These are phyloP conservation scores for Grammomys dolichurus DNA, from an alignment of 2,113 vertebrate species.

Conservation along the genomic window DNA sequence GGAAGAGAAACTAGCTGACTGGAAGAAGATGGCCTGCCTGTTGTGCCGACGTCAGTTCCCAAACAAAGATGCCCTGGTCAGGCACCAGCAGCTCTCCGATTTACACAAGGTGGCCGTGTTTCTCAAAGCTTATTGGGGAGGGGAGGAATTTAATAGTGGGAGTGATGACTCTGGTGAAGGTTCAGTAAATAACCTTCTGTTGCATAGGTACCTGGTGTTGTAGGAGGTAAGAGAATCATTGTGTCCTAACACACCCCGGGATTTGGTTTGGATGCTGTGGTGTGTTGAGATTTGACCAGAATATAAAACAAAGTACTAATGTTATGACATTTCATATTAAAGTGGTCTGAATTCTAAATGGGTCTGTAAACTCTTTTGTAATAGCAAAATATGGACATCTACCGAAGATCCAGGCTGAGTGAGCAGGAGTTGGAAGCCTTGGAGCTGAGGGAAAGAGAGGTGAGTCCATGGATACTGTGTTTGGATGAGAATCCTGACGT, in stretches of 20 bases:
- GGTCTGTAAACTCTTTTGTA: conserved; percentile 56
- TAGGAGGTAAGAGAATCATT: not conserved
- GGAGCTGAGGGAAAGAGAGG: conserved; percentile 97
- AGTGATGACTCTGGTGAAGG: not conserved
- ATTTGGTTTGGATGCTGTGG: not conserved
- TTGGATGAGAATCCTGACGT: not conserved
- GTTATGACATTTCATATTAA: not conserved
- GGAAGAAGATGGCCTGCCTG: conserved; percentile 97
- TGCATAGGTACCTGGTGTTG: not conserved
- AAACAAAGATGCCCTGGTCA: conserved; percentile 94
- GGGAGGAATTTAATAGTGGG: not conserved
- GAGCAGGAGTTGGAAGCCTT: conserved; percentile 97
- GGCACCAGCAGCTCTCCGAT: conserved; percentile 98
- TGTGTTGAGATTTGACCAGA: not conserved
- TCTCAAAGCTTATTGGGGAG: not conserved
- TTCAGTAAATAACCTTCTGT: not conserved
- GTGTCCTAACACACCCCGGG: not conserved
- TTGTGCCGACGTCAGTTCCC: conserved; percentile 98
- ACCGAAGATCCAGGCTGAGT: conserved; percentile 92
- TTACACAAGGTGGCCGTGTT: conserved; percentile 94
- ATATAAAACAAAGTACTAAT: not conserved
- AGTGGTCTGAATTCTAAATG: conserved; percentile 19
- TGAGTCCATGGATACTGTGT: conserved; percentile 78
- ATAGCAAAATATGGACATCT: conserved; percentile 99
- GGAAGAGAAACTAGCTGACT: conserved; percentile 96